A percentile compares a stretch with the other conserved stretches of the same genome.
Conservation (phyloP, 2,797 vertebrate species). For the Cyprinella venusta region DNA sequence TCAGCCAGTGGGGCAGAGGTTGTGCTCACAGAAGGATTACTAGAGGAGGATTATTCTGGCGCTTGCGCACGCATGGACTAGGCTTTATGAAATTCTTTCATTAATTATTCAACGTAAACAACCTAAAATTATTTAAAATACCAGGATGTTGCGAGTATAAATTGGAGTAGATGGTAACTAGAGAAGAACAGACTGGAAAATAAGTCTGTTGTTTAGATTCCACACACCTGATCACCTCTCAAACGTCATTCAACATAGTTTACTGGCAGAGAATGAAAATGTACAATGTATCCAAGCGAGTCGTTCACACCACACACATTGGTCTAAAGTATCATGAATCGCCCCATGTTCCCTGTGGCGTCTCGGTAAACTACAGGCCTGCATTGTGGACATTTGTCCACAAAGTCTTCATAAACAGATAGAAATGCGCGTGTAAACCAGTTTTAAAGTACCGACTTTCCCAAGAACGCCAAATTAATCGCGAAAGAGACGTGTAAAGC, state of each 20-base stretch:
- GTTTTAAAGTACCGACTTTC: neutral
- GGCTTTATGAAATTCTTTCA: constrained; percentile 23
- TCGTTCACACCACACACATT: neutral
- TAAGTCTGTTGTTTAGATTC: neutral
- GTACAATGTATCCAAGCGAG: neutral
- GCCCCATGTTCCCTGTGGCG: neutral
- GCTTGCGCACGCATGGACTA: constrained; percentile 59
- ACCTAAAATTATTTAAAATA: neutral
- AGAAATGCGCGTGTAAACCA: neutral
- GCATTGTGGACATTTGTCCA: neutral
- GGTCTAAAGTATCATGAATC: neutral
- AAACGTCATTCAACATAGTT: neutral
- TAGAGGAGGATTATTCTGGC: constrained; percentile 69
- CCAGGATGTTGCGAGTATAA: neutral
- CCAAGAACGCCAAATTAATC: neutral
- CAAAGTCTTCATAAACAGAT: neutral
- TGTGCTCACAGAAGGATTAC: constrained; percentile 70
- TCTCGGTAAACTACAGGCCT: constrained; percentile 27
- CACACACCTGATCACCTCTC: neutral
- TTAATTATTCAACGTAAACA: constrained; percentile 17
- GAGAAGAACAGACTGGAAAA: neutral
- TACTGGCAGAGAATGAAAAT: neutral
- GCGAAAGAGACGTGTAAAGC: neutral
- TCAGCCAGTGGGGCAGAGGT: constrained; percentile 31
- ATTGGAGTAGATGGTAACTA: neutral